phyloP scores from a whole-genome alignment of 1,140 invertebrate genomes.

The Drosophila pectinifera region DNA sequence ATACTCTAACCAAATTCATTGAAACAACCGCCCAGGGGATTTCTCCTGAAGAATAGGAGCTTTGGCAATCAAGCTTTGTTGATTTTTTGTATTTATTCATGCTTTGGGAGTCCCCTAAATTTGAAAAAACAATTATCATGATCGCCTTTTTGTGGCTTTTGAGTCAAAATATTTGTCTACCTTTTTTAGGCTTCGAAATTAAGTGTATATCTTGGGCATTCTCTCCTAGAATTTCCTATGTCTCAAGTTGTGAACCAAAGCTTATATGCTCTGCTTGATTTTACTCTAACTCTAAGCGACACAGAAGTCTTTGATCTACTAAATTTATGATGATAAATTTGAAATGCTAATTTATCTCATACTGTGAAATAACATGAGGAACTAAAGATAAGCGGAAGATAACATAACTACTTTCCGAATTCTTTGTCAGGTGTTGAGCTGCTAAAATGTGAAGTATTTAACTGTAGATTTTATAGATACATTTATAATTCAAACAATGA shows the following conservation, averaged over 20 bases:
- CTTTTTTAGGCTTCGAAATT: neutral
- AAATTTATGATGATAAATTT: conserved; percentile 42
- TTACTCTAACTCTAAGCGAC: neutral
- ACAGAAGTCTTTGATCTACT: conserved; percentile 34
- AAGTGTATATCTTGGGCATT: neutral
- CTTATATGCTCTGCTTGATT: neutral
- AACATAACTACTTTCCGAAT: conserved; percentile 20
- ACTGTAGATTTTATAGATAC: neutral
- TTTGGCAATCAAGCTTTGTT: neutral
- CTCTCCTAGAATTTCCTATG: too few species aligned
- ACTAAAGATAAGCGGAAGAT: conserved; percentile 42
- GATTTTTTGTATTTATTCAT: neutral
- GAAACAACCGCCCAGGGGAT: neutral
- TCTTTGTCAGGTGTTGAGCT: conserved; percentile 8
- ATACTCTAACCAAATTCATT: conserved; percentile 22
- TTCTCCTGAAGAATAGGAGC: neutral
- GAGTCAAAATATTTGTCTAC: neutral
- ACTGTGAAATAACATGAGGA: conserved; percentile 46
- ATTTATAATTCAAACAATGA: neutral
- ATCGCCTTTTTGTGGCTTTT: neutral
- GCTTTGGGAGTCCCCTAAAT: neutral
- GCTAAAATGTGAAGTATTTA: conserved; percentile 15
- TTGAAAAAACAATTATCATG: neutral
- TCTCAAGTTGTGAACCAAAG: neutral
- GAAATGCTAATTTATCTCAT: conserved; percentile 27